Conservation (phyloP, 2,888 invertebrate genomes). For the Dolomedes plantarius region DNA sequence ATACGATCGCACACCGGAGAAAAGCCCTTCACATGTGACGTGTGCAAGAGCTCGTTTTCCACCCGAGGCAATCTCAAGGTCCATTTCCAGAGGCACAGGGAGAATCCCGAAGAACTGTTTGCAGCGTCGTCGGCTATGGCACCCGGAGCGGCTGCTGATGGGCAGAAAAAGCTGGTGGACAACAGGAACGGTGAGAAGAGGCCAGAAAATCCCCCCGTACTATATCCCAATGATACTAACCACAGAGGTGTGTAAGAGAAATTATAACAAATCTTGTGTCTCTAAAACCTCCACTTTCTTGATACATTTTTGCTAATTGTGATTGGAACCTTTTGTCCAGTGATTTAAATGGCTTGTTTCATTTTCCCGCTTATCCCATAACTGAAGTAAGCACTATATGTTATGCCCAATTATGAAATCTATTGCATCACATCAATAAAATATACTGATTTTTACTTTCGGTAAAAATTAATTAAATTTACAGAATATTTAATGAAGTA, state of each 20-base stretch:
- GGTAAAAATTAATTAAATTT: too few species aligned
- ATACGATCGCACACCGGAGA: slow-evolving; percentile 98
- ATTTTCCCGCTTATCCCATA: too few species aligned
- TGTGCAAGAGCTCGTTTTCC: slow-evolving; percentile 98
- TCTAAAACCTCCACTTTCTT: too few species aligned
- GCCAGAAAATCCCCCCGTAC: slow-evolving; percentile 18
- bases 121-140: neutral
- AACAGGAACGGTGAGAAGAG: neutral
- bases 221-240: slow-evolving; percentile 20
- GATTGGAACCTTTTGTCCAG: too few species aligned
- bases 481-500: too few species aligned
- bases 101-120: slow-evolving; percentile 79
- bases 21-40: slow-evolving; percentile 98
- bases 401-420: too few species aligned
- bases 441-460: too few species aligned
- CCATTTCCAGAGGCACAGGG: slow-evolving; percentile 96
- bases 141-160: neutral
- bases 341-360: too few species aligned
- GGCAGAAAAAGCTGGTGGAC: neutral
- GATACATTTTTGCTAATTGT: too few species aligned
- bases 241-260: slow-evolving; percentile 44
- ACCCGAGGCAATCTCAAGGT: slow-evolving; percentile 99
- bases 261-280: too few species aligned
- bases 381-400: too few species aligned
- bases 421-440: too few species aligned